Evolutionary conservation across 2,113 vertebrate genomes (phyloP).

Genomic region (Scortum barcoo): DNA sequence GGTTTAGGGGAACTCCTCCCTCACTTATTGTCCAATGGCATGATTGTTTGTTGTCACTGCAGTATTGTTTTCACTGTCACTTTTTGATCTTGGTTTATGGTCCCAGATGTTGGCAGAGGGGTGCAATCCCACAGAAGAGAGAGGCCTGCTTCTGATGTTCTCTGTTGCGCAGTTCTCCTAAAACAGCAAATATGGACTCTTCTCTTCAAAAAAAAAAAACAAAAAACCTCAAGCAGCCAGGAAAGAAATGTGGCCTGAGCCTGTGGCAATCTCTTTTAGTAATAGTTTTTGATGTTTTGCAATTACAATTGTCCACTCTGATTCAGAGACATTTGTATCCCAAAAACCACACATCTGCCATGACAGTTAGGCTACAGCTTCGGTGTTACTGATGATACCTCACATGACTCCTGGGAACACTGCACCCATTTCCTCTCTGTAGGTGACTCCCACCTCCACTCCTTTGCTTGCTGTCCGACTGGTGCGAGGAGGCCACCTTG

Average conservation of each 20-base stretch:
- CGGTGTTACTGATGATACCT: background rate
- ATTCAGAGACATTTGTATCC: background rate
- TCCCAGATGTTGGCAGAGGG: slow-evolving; percentile 77
- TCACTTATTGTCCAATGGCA: slow-evolving; percentile 50
- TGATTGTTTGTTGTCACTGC: slow-evolving; percentile 71
- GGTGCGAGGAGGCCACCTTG: slow-evolving; percentile 47
- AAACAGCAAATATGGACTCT: slow-evolving; percentile 67
- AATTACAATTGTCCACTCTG: background rate
- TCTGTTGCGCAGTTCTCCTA: slow-evolving; percentile 53
- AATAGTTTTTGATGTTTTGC: background rate
- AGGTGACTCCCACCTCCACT: slow-evolving; percentile 40
- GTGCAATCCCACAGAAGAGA: slow-evolving; percentile 63
- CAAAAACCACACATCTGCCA: background rate
- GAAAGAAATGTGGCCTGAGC: slow-evolving; percentile 3
- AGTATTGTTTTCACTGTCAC: slow-evolving; percentile 68
- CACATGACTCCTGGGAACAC: slow-evolving; percentile 9
- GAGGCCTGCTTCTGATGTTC: slow-evolving; percentile 61
- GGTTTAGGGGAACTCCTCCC: slow-evolving; percentile 31
- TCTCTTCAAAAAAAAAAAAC: slow-evolving; percentile 36
- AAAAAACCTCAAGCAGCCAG: background rate
- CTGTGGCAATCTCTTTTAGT: slow-evolving; percentile 37
- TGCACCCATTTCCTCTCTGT: slow-evolving; percentile 22
- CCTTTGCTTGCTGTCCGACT: slow-evolving; percentile 11
- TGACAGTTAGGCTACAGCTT: background rate
- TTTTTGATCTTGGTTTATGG: slow-evolving; percentile 75